Evolutionary conservation across 2,113 vertebrate species (phyloP).

Genomic region (Centropus unirufus): DNA sequence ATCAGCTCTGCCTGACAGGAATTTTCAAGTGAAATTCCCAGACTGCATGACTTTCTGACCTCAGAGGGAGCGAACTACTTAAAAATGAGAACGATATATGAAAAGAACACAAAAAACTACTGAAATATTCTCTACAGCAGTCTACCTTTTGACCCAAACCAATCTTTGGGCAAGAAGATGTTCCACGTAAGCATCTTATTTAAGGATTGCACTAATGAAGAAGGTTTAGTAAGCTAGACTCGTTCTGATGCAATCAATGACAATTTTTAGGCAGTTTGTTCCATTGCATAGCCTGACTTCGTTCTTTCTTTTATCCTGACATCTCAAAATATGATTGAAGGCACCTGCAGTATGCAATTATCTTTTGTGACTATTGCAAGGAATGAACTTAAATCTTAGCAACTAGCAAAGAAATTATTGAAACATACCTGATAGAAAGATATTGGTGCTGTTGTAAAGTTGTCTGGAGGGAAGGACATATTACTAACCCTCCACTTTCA

Average conservation of each 20-base stretch:
- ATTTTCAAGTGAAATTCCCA: constrained; percentile 60
- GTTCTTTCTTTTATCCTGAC: background rate
- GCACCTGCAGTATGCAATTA: background rate
- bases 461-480: background rate
- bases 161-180: background rate
- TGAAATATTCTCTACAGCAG: background rate
- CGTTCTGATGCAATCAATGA: background rate
- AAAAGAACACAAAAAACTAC: background rate
- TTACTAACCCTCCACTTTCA: background rate
- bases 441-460: background rate
- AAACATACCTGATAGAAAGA: background rate
- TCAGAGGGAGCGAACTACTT: background rate
- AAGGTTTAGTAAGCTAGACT: background rate
- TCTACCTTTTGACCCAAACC: background rate
- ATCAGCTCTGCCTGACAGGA: constrained; percentile 34
- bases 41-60: constrained; percentile 57
- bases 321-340: background rate
- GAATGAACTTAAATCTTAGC: background rate
- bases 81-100: background rate
- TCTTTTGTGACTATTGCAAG: background rate
- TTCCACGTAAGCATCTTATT: background rate
- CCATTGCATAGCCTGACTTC: background rate
- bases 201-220: background rate
- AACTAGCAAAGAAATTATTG: background rate
- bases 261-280: background rate